These are phyloP conservation scores for Minunthozetes semirufus DNA, from an alignment of 2,888 invertebrate genomes.

Conservation along the genomic window DNA sequence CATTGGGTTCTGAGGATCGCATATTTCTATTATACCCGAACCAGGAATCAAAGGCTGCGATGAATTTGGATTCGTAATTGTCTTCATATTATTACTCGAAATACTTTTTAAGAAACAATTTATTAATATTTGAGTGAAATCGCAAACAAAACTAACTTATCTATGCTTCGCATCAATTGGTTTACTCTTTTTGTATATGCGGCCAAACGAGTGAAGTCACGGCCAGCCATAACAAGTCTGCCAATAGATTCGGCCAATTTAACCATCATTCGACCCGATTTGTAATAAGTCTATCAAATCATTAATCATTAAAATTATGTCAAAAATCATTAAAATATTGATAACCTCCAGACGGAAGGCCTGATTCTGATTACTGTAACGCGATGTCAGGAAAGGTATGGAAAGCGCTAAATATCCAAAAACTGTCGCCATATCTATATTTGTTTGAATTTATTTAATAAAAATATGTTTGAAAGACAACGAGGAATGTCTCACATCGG, in stretches of 20 bases:
- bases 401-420: slow-evolving; percentile 94
- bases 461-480: neutral
- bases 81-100: neutral
- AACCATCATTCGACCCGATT: slow-evolving; percentile 89
- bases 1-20: slow-evolving; percentile 34
- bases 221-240: slow-evolving; percentile 82
- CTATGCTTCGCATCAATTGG: slow-evolving; percentile 73
- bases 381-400: slow-evolving; percentile 75
- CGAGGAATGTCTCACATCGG: slow-evolving; percentile 64
- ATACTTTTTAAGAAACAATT: neutral
- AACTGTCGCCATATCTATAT: slow-evolving; percentile 80
- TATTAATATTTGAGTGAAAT: neutral
- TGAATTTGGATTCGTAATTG: neutral
- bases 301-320: neutral
- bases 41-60: neutral
- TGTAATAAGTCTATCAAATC: slow-evolving; percentile 72
- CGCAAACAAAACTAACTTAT: slow-evolving; percentile 51
- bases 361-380: slow-evolving; percentile 63
- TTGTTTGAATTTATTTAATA: slow-evolving; percentile 20
- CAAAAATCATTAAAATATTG: neutral
- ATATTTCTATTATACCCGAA: slow-evolving; percentile 32
- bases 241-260: slow-evolving; percentile 97
- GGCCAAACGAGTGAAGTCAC: slow-evolving; percentile 47
- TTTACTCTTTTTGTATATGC: slow-evolving; percentile 57
- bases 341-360: slow-evolving; percentile 57